phyloP scores from a whole-genome alignment of 64 coral and sea anemone genomes.

The Montipora capricornis region DNA sequence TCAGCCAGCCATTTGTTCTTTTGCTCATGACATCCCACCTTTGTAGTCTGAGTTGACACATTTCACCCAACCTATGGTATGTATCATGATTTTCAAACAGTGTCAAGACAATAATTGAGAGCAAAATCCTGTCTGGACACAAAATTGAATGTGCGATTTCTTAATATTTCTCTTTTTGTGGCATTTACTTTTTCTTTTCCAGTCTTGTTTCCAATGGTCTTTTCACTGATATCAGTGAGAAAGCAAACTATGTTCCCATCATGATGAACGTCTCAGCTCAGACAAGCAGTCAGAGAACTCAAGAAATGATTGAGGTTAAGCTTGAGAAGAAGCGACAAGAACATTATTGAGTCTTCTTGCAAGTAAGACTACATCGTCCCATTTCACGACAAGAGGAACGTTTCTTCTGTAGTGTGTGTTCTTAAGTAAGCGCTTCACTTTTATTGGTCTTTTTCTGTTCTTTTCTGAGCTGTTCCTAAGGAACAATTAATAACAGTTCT shows the following conservation, averaged over 20 bases:
- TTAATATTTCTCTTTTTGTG: no score
- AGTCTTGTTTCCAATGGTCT: conserved; percentile 94
- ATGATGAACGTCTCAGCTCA: conserved; percentile 99
- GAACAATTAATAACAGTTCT: no score
- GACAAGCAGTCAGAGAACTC: conserved; percentile 97
- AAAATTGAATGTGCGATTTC: not conserved
- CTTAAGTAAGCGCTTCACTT: no score
- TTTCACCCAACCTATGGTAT: no score
- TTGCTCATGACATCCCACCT: not conserved
- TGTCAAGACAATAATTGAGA: not conserved
- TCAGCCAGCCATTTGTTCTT: not conserved
- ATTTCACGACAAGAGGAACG: no score
- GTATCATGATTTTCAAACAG: no score
- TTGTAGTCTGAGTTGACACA: no score
- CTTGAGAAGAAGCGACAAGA: conserved; percentile 94
- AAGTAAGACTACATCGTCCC: no score
- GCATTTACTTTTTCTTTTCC: not conserved
- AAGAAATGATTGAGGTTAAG: conserved; percentile 99
- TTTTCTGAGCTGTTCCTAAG: no score
- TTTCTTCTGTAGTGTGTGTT: no score
- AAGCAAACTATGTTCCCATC: conserved; percentile 75
- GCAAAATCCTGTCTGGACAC: not conserved
- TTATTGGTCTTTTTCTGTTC: no score
- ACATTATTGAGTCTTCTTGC: conserved; percentile 61
- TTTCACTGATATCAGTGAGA: conserved; percentile 87